Conservation (phyloP, 2,113 vertebrate genomes). For the Triplophysa siluroides region DNA sequence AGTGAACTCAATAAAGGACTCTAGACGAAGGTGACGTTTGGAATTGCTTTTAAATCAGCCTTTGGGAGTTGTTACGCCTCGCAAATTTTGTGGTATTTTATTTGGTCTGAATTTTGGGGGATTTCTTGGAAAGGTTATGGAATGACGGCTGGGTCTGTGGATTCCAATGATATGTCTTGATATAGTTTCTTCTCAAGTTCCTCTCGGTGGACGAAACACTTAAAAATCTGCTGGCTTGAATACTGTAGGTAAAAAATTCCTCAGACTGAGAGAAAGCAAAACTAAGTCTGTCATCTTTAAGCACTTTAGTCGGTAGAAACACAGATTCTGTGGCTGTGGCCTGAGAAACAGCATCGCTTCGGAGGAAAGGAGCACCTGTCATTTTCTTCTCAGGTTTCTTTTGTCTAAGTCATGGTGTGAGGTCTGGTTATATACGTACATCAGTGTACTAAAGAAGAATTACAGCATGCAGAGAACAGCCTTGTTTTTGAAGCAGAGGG, state of each 20-base stretch:
- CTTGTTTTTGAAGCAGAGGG: not conserved
- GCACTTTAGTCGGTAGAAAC: no score
- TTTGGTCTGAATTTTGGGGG: constrained; percentile 18
- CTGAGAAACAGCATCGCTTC: no score
- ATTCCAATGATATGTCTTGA: not conserved
- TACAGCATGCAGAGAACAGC: constrained; percentile 7
- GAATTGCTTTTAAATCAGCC: constrained; percentile 42
- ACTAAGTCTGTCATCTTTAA: no score
- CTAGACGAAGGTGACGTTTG: constrained; percentile 23
- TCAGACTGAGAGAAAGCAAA: no score
- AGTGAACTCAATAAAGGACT: constrained; percentile 35
- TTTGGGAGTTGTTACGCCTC: constrained; percentile 1
- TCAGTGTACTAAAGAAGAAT: constrained; percentile 16
- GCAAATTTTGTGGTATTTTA: constrained; percentile 24
- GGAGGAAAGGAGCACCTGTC: not conserved
- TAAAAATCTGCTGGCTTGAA: no score
- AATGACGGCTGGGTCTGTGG: not conserved
- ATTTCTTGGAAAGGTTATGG: constrained; percentile 12
- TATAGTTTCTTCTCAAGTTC: not conserved
- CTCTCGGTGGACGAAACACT: not conserved
- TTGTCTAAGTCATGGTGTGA: not conserved
- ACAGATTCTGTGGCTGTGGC: no score
- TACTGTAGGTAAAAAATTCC: no score
- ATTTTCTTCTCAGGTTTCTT: constrained; percentile 3
- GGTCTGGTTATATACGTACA: constrained; percentile 4